phyloP scores from a whole-genome alignment of 1,140 invertebrate genomes.

The Gyrodactylus bullatarudis region DNA sequence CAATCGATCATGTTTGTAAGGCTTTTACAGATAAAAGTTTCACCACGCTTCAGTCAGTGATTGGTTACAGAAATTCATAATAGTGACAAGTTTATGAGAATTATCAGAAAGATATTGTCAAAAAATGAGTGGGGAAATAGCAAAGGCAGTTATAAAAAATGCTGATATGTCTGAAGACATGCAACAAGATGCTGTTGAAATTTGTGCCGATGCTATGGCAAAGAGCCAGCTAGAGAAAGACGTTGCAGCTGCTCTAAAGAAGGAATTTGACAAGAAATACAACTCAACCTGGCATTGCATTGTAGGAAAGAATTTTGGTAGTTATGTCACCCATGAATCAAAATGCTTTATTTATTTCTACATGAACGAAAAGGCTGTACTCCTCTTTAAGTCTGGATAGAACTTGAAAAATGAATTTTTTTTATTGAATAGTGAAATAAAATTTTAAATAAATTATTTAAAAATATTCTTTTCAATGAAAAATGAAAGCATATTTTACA shows the following conservation, averaged over 20 bases:
- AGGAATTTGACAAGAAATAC: slow-evolving; percentile 63
- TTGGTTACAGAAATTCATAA: no score
- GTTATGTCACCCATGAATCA: slow-evolving; percentile 73
- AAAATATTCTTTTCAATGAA: no score
- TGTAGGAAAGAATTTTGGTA: slow-evolving; percentile 60
- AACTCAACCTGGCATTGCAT: slow-evolving; percentile 31
- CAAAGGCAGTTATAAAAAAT: slow-evolving; percentile 96
- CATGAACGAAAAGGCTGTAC: slow-evolving; percentile 66
- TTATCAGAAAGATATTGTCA: no score
- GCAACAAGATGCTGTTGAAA: slow-evolving; percentile 97
- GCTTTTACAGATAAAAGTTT: no score
- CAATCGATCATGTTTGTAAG: no score
- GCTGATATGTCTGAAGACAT: slow-evolving; percentile 99
- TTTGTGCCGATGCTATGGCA: slow-evolving; percentile 80
- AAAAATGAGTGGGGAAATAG: no score
- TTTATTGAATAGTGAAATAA: no score
- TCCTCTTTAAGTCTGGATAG: slow-evolving; percentile 93
- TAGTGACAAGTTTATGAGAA: no score
- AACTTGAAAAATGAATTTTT: no score
- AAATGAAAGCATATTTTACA: no score
- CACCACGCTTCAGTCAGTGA: no score
- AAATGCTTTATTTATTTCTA: slow-evolving; percentile 90
- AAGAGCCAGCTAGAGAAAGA: slow-evolving; percentile 99
- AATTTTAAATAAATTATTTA: no score
- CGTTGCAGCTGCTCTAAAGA: slow-evolving; percentile 87